Evolutionary conservation across 35 echinoderm and acorn worm genomes (phyloP), one percentile per base, ranked within the genome.

Genomic region (Patiria miniata): DNA sequence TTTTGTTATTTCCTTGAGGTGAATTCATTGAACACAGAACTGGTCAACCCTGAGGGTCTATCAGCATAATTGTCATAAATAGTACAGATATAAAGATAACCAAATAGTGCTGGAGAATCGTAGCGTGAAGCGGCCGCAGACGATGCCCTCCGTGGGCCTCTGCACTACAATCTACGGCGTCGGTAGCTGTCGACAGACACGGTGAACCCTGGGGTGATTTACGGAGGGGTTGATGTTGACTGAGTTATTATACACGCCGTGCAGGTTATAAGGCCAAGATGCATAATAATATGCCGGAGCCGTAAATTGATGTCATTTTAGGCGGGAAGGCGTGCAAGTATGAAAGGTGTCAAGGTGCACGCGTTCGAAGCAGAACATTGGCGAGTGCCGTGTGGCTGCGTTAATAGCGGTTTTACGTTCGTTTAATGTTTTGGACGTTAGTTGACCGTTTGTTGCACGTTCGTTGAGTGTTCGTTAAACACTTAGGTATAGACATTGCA

Each of bases 101-200:
- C 1, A 10, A 73, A 32, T 34, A 14, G 23, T 73, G 34, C 65
- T 10, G 26, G 14, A 1, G 29, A 69, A 73, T 68, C 9, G 21
- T 22, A 22, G 0, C 32, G n/a, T 73, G 65, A 26, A 73, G 65
- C 22, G 65, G 65, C 21, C 14, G 0, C 14, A 34, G 34, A 12
- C 34, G 65, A 26, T 73, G 65, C 65, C 65, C 29, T 73, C 34
- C 65, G 65, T 73, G 65, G 65, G 65, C 65, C 65, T 73, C 65
- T 14, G 26, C 8, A 23, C 65, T 23, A 32, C 7, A 73, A 73
- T 73, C 34, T 23, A 73, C 65, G 65, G 65, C 65, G 65, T 73
- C 34, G 65, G 29, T 73, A 14, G 34, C 26, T 73, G 65, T 32
- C 21, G 65, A 26, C 65, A 73, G 65, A 73, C 65, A 26, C 65